Percentiles rank a stretch among this genome's conserved stretches.
phyloP scores from a whole-genome alignment of 1,140 invertebrate species.

The Aphelenchoides besseyi region DNA sequence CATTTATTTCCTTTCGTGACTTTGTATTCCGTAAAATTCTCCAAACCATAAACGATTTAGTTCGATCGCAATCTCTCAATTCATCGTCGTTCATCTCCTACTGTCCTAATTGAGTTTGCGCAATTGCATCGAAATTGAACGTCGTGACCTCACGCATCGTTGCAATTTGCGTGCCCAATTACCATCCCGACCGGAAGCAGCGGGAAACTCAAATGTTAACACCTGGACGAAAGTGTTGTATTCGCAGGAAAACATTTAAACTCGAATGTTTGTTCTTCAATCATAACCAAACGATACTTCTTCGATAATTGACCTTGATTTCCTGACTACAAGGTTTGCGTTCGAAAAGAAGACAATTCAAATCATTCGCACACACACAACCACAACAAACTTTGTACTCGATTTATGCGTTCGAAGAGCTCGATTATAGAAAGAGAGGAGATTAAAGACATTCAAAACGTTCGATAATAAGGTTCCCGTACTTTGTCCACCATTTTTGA shows the following conservation, averaged over 20 bases:
- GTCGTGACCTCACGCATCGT: slow-evolving; percentile 1
- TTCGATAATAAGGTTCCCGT: background rate
- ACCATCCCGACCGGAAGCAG: background rate
- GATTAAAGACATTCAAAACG: slow-evolving; percentile 6
- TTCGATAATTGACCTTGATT: background rate
- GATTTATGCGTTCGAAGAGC: slow-evolving; percentile 3
- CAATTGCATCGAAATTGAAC: background rate
- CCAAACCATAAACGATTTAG: slow-evolving; percentile 1
- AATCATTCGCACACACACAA: background rate
- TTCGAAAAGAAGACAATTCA: background rate
- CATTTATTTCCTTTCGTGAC: background rate
- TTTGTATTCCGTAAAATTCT: too few relatives aligned
- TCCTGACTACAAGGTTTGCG: background rate
- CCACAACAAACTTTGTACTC: background rate
- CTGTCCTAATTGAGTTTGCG: too few relatives aligned
- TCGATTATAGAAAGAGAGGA: background rate
- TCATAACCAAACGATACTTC: background rate
- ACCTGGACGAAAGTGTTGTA: background rate
- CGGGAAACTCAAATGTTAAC: background rate
- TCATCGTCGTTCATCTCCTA: too few relatives aligned
- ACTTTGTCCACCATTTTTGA: slow-evolving; percentile 30
- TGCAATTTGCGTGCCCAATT: background rate
- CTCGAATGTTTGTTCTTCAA: background rate
- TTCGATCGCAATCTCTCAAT: too few relatives aligned
- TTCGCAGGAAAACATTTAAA: background rate